Base-by-base conservation (phyloP, 1,140 invertebrate species). In the Diorhabda carinulata region DNA sequence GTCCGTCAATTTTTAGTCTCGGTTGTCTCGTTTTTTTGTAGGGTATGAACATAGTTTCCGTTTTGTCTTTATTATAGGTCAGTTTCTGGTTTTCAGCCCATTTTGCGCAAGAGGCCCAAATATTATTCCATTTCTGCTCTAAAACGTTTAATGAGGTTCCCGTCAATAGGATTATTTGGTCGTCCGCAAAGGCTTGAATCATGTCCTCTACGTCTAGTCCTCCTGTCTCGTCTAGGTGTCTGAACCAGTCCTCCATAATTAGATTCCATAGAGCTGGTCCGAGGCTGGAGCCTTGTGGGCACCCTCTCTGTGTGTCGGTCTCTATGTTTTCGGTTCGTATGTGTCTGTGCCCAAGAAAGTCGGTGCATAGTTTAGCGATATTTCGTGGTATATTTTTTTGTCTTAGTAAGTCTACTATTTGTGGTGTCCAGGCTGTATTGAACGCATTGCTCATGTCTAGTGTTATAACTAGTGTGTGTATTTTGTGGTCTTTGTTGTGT, bases 241-340 rank as follows among this genome's bases (percentile, higher is more conserved):
- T 45, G 40, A 70, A 70, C 71, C 68, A 73, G 8, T 63, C 67
- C 52, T 76, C 72, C 73, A 76, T 71, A 4, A 60, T 44, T 2
- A 75, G 25, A 7, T 74, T 57, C 70, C 74, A 76, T 9, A 74
- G 61, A 4, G 57, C 57, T 0, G 75, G 74, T 7, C 74, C 74
- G 5, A 77, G 62, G 9, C 72, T 65, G 4, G 63, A 70, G 1
- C 76, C 76, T 63, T 78, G 72, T 6, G 73, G 74, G 45, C 77
- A 77, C 6, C 77, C 77, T 59, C 62, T 69, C 4, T 63, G 44
- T 8, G 68, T 67, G 2, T 45, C 3, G 43, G 42, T 58, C 2
- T 57, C 68, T 9, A 72, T 59, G 7, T 8, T 57, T 59, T 69
- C 67, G 4, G 61, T 59, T 2, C n/a, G 68, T 25, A 73, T 66